These are phyloP conservation scores for Diorhabda sublineata DNA, from an alignment of 1,140 invertebrate genomes.

Conservation along the genomic window DNA sequence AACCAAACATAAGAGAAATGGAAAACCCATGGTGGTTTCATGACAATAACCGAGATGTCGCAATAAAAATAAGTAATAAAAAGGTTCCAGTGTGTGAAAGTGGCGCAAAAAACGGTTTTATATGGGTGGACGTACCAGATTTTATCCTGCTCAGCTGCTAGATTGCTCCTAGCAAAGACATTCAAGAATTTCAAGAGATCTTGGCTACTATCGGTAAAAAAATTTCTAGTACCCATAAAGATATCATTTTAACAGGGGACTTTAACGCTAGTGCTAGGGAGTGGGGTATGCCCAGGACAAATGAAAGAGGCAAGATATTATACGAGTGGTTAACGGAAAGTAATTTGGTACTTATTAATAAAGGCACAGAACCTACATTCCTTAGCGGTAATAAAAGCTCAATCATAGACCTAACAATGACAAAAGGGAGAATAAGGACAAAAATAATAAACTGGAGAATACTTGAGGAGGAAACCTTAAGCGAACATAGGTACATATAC, in stretches of 20 bases:
- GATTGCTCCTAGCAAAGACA: neutral
- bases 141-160: conserved; percentile 4
- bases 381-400: neutral
- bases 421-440: neutral
- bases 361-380: conserved; percentile 10
- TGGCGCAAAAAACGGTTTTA: neutral
- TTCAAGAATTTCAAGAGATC: neutral
- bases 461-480: neutral
- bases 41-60: neutral
- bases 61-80: neutral
- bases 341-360: conserved; percentile 5
- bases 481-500: neutral
- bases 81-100: neutral
- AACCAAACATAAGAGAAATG: too few species aligned
- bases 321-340: conserved; percentile 5
- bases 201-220: neutral
- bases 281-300: neutral
- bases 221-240: neutral
- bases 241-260: conserved; percentile 1
- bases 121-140: neutral
- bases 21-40: neutral
- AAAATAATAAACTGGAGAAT: conserved; percentile 6
- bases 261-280: neutral
- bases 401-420: conserved; percentile 8
- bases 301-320: neutral